These are phyloP conservation scores for Platynereis dumerilii DNA, from an alignment of 2,888 invertebrate species.

Conservation along the genomic window DNA sequence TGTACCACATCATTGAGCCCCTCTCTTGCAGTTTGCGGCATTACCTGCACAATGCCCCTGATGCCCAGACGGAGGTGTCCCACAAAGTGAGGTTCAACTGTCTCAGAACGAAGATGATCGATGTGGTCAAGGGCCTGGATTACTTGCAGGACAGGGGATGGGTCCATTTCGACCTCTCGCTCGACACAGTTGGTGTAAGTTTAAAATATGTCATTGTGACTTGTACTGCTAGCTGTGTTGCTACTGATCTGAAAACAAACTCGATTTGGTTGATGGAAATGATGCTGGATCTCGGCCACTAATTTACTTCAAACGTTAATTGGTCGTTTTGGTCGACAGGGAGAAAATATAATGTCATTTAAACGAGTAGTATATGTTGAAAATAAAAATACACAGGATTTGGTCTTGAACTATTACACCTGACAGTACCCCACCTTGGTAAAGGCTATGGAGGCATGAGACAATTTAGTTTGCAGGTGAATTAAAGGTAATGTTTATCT, in stretches of 20 bases:
- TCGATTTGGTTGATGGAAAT: neutral
- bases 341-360: neutral
- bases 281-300: too few species aligned
- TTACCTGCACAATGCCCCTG: slow-evolving; percentile 25
- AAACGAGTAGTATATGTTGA: neutral
- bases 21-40: slow-evolving; percentile 37
- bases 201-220: neutral
- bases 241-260: neutral
- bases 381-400: too few species aligned
- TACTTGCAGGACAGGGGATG: slow-evolving; percentile 41
- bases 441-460: too few species aligned
- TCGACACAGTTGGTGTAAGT: slow-evolving; percentile 45
- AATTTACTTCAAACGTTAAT: too few species aligned
- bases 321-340: too few species aligned
- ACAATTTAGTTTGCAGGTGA: too few species aligned
- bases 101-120: slow-evolving; percentile 30
- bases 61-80: slow-evolving; percentile 16
- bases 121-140: slow-evolving; percentile 40
- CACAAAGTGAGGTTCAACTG: slow-evolving; percentile 33
- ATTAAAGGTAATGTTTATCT: too few species aligned
- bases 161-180: slow-evolving; percentile 44
- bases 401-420: too few species aligned
- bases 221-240: neutral
- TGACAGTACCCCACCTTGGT: too few species aligned
- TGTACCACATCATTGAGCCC: slow-evolving; percentile 39